Conservation (phyloP, 1,140 invertebrate species). For the Ostrea edulis region DNA sequence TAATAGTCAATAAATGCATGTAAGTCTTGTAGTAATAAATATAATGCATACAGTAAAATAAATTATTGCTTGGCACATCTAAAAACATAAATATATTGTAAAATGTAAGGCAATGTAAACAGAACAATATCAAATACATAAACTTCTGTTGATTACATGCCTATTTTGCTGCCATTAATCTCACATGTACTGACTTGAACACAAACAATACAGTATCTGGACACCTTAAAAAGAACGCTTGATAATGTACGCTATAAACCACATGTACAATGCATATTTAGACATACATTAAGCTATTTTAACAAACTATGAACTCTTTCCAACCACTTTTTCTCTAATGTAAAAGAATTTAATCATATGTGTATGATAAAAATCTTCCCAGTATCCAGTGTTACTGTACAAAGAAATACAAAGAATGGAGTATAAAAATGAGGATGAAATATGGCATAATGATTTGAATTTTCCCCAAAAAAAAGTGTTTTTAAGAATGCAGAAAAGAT, state of each 20-base stretch:
- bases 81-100: background rate
- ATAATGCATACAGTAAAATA: background rate
- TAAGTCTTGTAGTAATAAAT: background rate
- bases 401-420: too few relatives aligned
- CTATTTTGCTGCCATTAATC: background rate
- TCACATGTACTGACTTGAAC: background rate
- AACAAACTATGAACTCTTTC: background rate
- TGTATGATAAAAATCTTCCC: too few relatives aligned
- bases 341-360: too few relatives aligned
- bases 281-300: background rate
- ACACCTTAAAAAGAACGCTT: background rate
- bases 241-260: background rate
- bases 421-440: too few relatives aligned
- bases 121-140: slow-evolving; percentile 21
- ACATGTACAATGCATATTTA: background rate
- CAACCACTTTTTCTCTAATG: too few relatives aligned
- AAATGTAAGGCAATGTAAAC: slow-evolving; percentile 19
- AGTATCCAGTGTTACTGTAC: too few relatives aligned
- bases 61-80: background rate
- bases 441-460: background rate
- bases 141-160: slow-evolving; percentile 13
- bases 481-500: background rate
- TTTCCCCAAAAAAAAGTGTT: background rate
- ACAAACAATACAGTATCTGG: background rate
- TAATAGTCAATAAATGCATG: background rate